phyloP scores from a whole-genome alignment of 2,888 invertebrate genomes.

The Cremastinae sp. region DNA sequence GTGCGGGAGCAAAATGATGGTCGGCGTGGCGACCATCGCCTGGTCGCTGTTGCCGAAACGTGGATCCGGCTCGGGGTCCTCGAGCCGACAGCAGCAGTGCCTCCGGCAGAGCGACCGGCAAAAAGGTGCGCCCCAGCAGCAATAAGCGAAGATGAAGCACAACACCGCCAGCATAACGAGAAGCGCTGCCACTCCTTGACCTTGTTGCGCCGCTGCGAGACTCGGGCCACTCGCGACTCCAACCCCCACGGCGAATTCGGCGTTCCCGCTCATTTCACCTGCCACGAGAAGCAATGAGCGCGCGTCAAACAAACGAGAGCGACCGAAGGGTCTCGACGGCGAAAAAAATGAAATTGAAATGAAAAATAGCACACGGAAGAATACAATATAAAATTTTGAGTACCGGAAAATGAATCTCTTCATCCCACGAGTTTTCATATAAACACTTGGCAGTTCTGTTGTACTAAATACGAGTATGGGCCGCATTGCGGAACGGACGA shows the following conservation, averaged over 20 bases:
- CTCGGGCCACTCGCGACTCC: slow-evolving; percentile 74
- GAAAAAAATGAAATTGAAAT: not conserved
- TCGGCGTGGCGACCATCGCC: slow-evolving; percentile 81
- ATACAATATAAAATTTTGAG: not conserved
- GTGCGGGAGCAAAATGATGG: slow-evolving; percentile 82
- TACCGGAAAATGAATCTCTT: too few species aligned
- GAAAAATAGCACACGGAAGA: not conserved
- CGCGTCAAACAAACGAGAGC: not conserved
- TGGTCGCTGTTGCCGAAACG: slow-evolving; percentile 73
- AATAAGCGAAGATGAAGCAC: slow-evolving; percentile 83
- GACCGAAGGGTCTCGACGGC: not conserved
- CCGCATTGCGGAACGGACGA: slow-evolving; percentile 59
- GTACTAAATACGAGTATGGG: slow-evolving; percentile 31
- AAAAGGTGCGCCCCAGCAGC: slow-evolving; percentile 84
- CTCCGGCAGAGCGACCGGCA: slow-evolving; percentile 81
- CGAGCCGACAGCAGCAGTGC: slow-evolving; percentile 80
- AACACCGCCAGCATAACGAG: slow-evolving; percentile 83
- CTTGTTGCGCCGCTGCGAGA: slow-evolving; percentile 75
- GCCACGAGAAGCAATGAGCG: not conserved
- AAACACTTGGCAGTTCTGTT: slow-evolving; percentile 38
- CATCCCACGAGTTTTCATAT: not conserved
- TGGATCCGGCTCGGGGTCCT: slow-evolving; percentile 78
- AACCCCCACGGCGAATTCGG: slow-evolving; percentile 69
- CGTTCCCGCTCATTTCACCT: slow-evolving; percentile 64
- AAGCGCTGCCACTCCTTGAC: slow-evolving; percentile 82